Percentiles rank a stretch among this genome's conserved stretches.
Conservation (phyloP, 2,888 invertebrate species). For the Apamea monoglypha region DNA sequence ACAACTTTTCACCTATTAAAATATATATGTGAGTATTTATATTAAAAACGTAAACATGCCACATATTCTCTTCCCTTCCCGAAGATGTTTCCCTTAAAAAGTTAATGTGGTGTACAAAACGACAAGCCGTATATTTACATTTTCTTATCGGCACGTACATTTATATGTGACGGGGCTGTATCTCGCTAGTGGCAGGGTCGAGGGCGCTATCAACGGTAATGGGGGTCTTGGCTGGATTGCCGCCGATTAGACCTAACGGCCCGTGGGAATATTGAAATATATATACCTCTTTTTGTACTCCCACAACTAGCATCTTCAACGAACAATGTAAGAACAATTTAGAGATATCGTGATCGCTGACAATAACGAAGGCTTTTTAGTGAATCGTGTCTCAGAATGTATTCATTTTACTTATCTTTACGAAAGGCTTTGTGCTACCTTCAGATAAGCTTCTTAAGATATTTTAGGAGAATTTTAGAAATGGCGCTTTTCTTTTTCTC, state of each 20-base stretch:
- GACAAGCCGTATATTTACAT: conserved; percentile 72
- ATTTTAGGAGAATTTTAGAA: conserved; percentile 31
- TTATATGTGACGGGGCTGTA: conserved; percentile 76
- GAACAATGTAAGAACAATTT: conserved; percentile 56
- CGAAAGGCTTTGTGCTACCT: conserved; percentile 41
- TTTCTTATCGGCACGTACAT: conserved; percentile 79
- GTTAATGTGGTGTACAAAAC: conserved; percentile 55
- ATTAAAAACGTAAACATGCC: conserved; percentile 5
- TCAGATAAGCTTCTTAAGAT: conserved; percentile 34
- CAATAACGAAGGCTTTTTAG: conserved; percentile 40
- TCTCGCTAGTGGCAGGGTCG: conserved; percentile 66
- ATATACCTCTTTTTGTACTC: conserved; percentile 59
- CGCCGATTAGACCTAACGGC: conserved; percentile 85
- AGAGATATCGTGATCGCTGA: conserved; percentile 47
- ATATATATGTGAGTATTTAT: neutral
- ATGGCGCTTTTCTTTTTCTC: conserved; percentile 9
- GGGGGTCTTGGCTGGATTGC: conserved; percentile 83
- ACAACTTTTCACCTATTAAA: neutral
- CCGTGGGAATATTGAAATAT: conserved; percentile 82
- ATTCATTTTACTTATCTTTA: conserved; percentile 55
- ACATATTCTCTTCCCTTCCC: neutral
- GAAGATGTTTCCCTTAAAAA: conserved; percentile 29
- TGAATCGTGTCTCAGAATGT: conserved; percentile 40
- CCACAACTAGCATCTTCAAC: conserved; percentile 51
- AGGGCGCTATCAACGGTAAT: conserved; percentile 84